Evolutionary conservation across 2,797 vertebrate genomes (phyloP).

Genomic region (Micropoecilia bifurca): DNA sequence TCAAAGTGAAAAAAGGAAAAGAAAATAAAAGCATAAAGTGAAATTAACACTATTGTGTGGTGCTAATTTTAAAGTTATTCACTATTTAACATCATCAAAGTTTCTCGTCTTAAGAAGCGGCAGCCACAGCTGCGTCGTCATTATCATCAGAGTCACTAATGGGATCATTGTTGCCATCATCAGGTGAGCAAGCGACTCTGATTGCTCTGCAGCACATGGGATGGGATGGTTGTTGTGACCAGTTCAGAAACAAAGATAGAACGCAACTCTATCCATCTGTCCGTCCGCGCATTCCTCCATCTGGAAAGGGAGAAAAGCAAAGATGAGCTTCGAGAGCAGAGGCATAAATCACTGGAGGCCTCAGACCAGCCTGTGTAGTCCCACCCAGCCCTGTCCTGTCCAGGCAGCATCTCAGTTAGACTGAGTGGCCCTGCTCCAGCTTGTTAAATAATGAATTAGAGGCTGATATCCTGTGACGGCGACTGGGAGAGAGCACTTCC

Average conservation of each 20-base stretch:
- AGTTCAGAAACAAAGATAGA: constrained; percentile 28
- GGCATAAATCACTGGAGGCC: constrained; percentile 86
- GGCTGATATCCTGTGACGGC: constrained; percentile 97
- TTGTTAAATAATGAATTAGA: constrained; percentile 99
- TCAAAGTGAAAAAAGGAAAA: background rate
- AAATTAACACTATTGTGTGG: background rate
- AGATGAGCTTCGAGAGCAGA: constrained; percentile 69
- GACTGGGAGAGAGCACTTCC: constrained; percentile 97
- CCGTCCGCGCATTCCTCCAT: constrained; percentile 27
- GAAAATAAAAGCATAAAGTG: background rate
- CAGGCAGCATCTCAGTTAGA: constrained; percentile 76
- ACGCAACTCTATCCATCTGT: constrained; percentile 21
- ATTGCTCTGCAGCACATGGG: constrained; percentile 25
- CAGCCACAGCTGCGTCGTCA: constrained; percentile 39
- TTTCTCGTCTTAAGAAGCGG: constrained; percentile 17
- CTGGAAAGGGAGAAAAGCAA: constrained; percentile 35
- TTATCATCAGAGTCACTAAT: constrained; percentile 39
- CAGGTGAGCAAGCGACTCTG: constrained; percentile 45
- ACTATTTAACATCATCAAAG: constrained; percentile 19
- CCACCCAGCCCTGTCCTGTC: constrained; percentile 63
- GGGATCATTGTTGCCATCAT: constrained; percentile 32
- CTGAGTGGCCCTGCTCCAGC: constrained; percentile 91
- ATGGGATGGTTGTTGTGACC: constrained; percentile 12
- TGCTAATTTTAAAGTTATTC: constrained; percentile 10
- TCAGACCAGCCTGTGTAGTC: constrained; percentile 59